Conservation (phyloP, 2,888 invertebrate genomes). For the Lagria hirta region DNA sequence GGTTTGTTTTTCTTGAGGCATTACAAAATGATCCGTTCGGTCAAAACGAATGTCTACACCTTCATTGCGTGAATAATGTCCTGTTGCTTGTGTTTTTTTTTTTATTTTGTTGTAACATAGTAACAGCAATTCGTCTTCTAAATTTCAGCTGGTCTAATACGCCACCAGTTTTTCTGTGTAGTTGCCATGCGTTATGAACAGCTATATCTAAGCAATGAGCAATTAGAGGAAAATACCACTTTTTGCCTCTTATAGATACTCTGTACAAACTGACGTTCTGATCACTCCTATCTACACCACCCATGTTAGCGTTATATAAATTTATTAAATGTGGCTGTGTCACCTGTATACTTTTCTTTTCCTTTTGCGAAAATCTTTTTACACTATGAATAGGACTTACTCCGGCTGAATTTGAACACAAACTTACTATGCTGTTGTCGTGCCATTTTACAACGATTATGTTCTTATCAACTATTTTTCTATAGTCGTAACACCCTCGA, state of each 20-base stretch:
- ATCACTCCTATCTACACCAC: slow-evolving; percentile 36
- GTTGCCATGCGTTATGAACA: slow-evolving; percentile 40
- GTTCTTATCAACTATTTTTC: not conserved
- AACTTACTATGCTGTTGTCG: slow-evolving; percentile 31
- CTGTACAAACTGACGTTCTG: slow-evolving; percentile 38
- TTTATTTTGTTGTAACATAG: slow-evolving; percentile 20
- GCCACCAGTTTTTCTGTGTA: slow-evolving; percentile 29
- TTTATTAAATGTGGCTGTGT: slow-evolving; percentile 32
- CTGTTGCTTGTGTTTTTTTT: not conserved
- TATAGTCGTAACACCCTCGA: slow-evolving; percentile 18
- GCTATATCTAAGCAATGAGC: slow-evolving; percentile 35
- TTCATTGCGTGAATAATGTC: too few relatives aligned
- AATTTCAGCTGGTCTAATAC: slow-evolving; percentile 33
- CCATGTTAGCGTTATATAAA: slow-evolving; percentile 36
- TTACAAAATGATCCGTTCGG: too few relatives aligned
- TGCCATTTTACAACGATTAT: slow-evolving; percentile 25
- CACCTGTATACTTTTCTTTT: slow-evolving; percentile 28
- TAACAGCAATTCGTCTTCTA: slow-evolving; percentile 28
- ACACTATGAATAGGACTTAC: slow-evolving; percentile 17
- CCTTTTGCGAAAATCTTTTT: slow-evolving; percentile 17
- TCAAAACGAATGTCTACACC: too few relatives aligned
- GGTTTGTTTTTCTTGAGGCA: too few relatives aligned
- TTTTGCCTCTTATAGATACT: slow-evolving; percentile 36
- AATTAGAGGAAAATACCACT: slow-evolving; percentile 41
- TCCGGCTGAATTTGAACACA: slow-evolving; percentile 21